phyloP scores from a whole-genome alignment of 2,113 vertebrate genomes.

The Narcine bancroftii region DNA sequence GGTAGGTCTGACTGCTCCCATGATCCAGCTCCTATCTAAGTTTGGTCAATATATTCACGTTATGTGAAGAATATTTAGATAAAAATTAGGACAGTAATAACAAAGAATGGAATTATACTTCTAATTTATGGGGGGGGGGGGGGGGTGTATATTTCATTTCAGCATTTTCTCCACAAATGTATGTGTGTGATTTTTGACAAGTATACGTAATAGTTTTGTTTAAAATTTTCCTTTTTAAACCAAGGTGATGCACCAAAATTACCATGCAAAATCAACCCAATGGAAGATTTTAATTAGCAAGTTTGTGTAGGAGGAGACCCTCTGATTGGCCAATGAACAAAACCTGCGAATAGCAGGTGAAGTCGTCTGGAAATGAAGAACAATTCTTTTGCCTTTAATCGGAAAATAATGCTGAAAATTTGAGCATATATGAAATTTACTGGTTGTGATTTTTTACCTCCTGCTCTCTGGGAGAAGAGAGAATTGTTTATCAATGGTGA shows the following conservation, averaged over 20 bases:
- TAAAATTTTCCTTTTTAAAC: not conserved
- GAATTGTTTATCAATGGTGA: not conserved
- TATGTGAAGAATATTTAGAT: not conserved
- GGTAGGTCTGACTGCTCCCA: not conserved
- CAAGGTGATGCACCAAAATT: not conserved
- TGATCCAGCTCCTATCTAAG: not conserved
- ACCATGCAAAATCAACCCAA: not conserved
- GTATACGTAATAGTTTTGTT: not conserved
- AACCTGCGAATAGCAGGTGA: conserved; percentile 25
- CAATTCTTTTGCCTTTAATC: not conserved
- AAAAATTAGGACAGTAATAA: not conserved
- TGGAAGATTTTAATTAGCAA: not conserved
- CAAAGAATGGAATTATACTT: not conserved
- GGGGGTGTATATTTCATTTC: not conserved
- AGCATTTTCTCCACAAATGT: not conserved
- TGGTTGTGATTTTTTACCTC: not conserved
- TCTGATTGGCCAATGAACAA: not conserved
- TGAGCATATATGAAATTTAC: not conserved
- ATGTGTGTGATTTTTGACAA: not conserved
- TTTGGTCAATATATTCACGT: not conserved
- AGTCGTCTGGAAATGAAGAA: not conserved
- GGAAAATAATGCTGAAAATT: not conserved
- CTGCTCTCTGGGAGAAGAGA: not conserved
- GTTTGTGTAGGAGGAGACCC: not conserved
- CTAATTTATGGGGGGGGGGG: not conserved